phyloP scores from a whole-genome alignment of 2,888 invertebrate species.

The Parnassius smintheus region DNA sequence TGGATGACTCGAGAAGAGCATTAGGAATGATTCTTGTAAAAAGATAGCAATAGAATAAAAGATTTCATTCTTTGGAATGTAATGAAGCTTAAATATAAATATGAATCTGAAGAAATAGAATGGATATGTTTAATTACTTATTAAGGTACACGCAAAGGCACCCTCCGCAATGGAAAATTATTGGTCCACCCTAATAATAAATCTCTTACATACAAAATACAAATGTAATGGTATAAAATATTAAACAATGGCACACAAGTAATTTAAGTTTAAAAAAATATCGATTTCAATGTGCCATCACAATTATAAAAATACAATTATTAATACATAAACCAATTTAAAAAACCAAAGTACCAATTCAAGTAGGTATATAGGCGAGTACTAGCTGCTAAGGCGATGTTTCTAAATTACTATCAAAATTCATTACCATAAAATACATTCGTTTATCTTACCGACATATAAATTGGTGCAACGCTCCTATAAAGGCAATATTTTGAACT shows the following conservation, averaged over 20 bases:
- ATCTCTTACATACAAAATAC: conserved; percentile 46
- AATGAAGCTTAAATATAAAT: conserved; percentile 59
- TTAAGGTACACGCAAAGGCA: conserved; percentile 66
- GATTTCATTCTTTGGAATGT: conserved; percentile 76
- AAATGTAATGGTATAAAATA: conserved; percentile 41
- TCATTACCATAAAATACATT: conserved; percentile 57
- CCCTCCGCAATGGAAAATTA: conserved; percentile 50
- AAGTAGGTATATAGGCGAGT: conserved; percentile 48
- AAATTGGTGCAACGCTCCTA: conserved; percentile 59
- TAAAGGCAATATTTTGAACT: conserved; percentile 50
- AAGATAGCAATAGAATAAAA: conserved; percentile 56
- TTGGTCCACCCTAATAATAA: conserved; percentile 66
- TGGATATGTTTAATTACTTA: conserved; percentile 49
- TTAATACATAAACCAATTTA: conserved; percentile 36
- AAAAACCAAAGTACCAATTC: conserved; percentile 42
- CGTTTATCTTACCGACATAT: conserved; percentile 51
- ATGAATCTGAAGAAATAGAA: conserved; percentile 31
- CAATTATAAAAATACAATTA: conserved; percentile 32
- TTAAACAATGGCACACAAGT: conserved; percentile 47
- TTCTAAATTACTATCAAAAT: conserved; percentile 58
- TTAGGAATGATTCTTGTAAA: conserved; percentile 63
- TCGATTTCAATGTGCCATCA: conserved; percentile 39
- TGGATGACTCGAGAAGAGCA: conserved; percentile 42
- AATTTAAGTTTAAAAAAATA: conserved; percentile 38
- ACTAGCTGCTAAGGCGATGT: conserved; percentile 74